These are phyloP conservation scores for Incurvaria masculella DNA, from an alignment of 2,888 invertebrate genomes.

Conservation along the genomic window DNA sequence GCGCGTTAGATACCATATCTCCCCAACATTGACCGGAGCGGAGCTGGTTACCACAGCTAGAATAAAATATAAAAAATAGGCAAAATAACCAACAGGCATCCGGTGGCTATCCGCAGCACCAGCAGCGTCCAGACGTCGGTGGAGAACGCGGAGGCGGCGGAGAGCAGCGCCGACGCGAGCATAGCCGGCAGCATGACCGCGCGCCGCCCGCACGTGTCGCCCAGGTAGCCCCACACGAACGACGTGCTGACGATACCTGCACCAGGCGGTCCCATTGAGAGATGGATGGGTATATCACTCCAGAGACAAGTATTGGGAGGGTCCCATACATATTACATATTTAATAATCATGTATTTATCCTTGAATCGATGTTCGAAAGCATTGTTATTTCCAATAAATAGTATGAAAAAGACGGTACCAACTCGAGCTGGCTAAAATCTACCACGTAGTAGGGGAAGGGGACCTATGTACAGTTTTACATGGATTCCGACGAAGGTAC, in stretches of 20 bases:
- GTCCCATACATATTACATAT: neutral
- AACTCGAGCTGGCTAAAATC: too few relatives aligned
- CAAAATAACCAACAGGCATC: constrained; percentile 60
- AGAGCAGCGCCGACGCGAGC: constrained; percentile 48
- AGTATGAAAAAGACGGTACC: neutral
- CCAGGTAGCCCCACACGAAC: constrained; percentile 75
- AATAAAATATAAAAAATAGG: too few relatives aligned
- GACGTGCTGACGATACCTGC: constrained; percentile 68
- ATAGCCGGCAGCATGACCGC: constrained; percentile 53
- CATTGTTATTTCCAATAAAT: too few relatives aligned
- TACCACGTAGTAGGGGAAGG: too few relatives aligned
- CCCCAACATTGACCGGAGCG: too few relatives aligned
- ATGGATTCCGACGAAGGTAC: too few relatives aligned
- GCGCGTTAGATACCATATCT: too few relatives aligned
- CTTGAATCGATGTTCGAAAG: too few relatives aligned
- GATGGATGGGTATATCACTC: neutral
- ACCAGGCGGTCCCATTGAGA: constrained; percentile 2
- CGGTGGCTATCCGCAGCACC: constrained; percentile 62
- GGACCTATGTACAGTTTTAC: too few relatives aligned
- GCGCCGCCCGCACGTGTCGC: constrained; percentile 69
- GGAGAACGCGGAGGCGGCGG: constrained; percentile 58
- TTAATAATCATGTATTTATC: too few relatives aligned
- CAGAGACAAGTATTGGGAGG: too few relatives aligned
- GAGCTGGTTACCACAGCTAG: too few relatives aligned
- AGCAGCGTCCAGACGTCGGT: constrained; percentile 57